Conservation (phyloP, 2,113 vertebrate species). For the Pangasianodon gigas region DNA sequence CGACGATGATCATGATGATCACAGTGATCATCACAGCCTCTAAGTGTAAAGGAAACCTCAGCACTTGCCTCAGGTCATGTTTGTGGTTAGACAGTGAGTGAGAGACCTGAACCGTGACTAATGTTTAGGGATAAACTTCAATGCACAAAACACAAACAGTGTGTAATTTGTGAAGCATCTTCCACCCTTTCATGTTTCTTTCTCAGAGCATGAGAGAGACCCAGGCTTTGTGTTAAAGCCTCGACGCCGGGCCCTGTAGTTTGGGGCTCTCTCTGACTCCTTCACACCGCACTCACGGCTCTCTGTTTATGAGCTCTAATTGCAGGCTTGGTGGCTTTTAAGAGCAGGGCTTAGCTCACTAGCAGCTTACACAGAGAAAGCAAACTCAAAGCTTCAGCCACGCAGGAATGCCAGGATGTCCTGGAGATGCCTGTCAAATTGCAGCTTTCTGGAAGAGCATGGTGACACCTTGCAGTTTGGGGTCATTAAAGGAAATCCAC, state of each 20-base stretch:
- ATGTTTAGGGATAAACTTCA: constrained; percentile 34
- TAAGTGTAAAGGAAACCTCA: not conserved
- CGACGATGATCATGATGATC: not conserved
- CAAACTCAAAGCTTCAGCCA: constrained; percentile 12
- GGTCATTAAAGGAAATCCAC: constrained; percentile 21
- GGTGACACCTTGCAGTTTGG: constrained; percentile 47
- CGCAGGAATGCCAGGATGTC: constrained; percentile 16
- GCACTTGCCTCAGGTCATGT: constrained; percentile 5
- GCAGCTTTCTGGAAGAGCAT: constrained; percentile 40
- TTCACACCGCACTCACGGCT: constrained; percentile 56
- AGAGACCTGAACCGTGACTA: constrained; percentile 39
- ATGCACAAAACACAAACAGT: constrained; percentile 36
- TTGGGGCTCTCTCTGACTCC: constrained; percentile 55
- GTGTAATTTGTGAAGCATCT: constrained; percentile 51
- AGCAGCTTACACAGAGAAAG: constrained; percentile 56
- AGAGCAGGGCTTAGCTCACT: constrained; percentile 63
- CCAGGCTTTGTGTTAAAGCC: constrained; percentile 50
- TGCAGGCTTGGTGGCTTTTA: constrained; percentile 66
- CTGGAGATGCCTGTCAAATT: constrained; percentile 47
- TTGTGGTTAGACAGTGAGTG: constrained; percentile 16
- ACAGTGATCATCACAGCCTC: not conserved
- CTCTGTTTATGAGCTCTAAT: constrained; percentile 71
- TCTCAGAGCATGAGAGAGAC: constrained; percentile 53
- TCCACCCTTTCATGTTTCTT: constrained; percentile 51
- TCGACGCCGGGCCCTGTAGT: constrained; percentile 62